phyloP scores from a whole-genome alignment of 2,797 vertebrate genomes.

The Poecilia velifera region DNA sequence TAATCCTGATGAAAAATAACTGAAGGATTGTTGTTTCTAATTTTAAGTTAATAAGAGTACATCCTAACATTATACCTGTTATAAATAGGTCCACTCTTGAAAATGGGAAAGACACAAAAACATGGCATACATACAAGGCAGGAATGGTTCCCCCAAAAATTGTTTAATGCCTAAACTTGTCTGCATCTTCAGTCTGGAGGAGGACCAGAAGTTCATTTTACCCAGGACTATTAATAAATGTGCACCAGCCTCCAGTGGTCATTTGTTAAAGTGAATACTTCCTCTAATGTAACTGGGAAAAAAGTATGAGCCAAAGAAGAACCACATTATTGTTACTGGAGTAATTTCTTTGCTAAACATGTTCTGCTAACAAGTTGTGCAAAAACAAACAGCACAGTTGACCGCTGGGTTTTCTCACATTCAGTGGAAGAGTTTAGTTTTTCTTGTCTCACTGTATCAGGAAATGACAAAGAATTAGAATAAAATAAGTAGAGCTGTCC shows the following conservation, averaged over 20 bases:
- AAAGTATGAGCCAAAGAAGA: not conserved
- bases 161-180: not conserved
- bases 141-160: not conserved
- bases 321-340: not conserved
- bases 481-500: conserved; percentile 18
- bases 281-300: conserved; percentile 6
- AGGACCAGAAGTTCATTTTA: not conserved
- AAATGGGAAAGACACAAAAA: not conserved
- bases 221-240: not conserved
- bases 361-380: conserved; percentile 21
- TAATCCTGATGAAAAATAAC: not conserved
- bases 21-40: not conserved
- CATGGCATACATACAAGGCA: not conserved
- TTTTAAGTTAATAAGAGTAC: not conserved
- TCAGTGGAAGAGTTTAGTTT: conserved; percentile 4
- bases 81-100: not conserved
- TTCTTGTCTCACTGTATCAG: conserved; percentile 1
- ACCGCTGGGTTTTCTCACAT: not conserved
- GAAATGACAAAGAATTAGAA: conserved; percentile 7
- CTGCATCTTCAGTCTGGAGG: not conserved
- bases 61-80: not conserved
- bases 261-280: not conserved
- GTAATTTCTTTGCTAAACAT: not conserved
- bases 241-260: not conserved
- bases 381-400: not conserved